Evolutionary conservation across 2,113 vertebrate species (phyloP), one percentile per base, ranked within the genome.

Genomic region (Alethe castanea): DNA sequence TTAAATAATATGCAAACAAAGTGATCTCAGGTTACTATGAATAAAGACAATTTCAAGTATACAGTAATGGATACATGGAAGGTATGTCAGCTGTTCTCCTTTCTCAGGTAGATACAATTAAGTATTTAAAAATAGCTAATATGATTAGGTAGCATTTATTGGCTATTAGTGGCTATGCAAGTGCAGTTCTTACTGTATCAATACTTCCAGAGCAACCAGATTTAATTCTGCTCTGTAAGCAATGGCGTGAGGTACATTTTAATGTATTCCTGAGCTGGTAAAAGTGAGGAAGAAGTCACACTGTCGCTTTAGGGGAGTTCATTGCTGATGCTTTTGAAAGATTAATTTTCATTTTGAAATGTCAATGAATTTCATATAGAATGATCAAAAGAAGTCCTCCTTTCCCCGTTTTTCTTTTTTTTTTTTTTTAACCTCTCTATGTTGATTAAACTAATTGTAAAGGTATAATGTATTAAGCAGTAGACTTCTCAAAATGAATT

Each of bases 401-500:
- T 5, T 14, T 1, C 3, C 1, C 6, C 0, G 0, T 14, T 35
- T 3, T 11, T 3, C 12, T 14, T 38, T 65, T 14, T 35, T 3
- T 11, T 3, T 48, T 14, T 38, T 69, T 59, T 57, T 19, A n/a
- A 42, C 19, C 4, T 66, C 18, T 45, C 29, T 64, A 7, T 8
- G 1, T n/a, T 40, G 36, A 48, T 67, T 76, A 45, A 91, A 86
- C 14, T 52, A 12, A 48, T 29, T 71, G 13, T 47, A 50, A 83
- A 67, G 29, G 9, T 69, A 44, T 9, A 54, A 42, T 9, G 4
- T 38, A 86, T 47, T 66, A 42, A 3, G 24, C 26, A 45, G 19
- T 40, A n/a, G 44, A 48, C 5, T 92, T 9, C 40, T 67, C 9
- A 73, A 64, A 84, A 60, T 29, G 1, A 78, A 47, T 69, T 78